A percentile compares a stretch with the other conserved stretches of the same genome.
phyloP scores from a whole-genome alignment of 2,888 invertebrate species.

The Xylota segnis region DNA sequence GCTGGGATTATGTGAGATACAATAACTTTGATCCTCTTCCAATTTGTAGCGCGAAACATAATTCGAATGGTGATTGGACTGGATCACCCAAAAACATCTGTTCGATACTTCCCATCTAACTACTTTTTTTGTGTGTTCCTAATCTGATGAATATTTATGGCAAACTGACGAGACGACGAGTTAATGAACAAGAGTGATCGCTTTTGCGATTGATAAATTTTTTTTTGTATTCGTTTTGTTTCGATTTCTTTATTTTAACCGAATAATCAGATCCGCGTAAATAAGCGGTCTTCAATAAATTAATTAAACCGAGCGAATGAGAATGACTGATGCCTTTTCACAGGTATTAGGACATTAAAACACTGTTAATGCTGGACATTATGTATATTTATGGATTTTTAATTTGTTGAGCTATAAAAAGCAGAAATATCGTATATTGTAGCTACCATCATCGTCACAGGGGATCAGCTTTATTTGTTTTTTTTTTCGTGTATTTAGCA shows the following conservation, averaged over 20 bases:
- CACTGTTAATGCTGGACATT: conserved; percentile 45
- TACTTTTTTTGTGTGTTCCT: background rate
- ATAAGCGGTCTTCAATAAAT: conserved; percentile 45
- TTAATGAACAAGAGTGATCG: conserved; percentile 43
- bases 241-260: background rate
- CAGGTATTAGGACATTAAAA: conserved; percentile 53
- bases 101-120: background rate
- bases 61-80: conserved; percentile 16
- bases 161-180: conserved; percentile 8
- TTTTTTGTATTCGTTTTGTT: background rate
- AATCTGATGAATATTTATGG: conserved; percentile 59
- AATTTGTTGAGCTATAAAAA: conserved; percentile 57
- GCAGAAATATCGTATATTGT: conserved; percentile 14
- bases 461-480: conserved; percentile 1
- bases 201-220: conserved; percentile 42
- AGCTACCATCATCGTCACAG: conserved; percentile 3
- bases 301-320: conserved; percentile 49
- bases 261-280: conserved; percentile 33
- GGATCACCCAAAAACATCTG: conserved; percentile 13
- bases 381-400: conserved; percentile 61
- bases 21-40: conserved; percentile 9
- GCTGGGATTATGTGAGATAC: conserved; percentile 5
- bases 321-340: conserved; percentile 57
- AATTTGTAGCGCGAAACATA: conserved; percentile 23
- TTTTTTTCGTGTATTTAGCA: conserved; percentile 9